Conservation (phyloP, 2,113 vertebrate species). For the Zosterops hypoxanthus region DNA sequence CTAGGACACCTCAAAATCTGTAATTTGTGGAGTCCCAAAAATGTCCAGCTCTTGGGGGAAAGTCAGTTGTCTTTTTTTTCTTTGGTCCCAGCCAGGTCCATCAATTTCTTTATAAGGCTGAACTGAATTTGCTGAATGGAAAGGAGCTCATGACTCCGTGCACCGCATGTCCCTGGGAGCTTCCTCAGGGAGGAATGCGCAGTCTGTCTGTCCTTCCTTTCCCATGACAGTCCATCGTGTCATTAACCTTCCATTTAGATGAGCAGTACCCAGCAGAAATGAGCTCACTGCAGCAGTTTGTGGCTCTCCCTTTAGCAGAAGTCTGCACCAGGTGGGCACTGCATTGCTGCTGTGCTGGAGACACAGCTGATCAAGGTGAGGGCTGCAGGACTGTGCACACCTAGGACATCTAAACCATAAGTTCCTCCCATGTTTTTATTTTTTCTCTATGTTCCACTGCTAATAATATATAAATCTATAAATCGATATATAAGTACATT, state of each 20-base stretch:
- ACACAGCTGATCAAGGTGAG: background rate
- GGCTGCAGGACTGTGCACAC: background rate
- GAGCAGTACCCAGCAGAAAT: background rate
- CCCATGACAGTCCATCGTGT: accelerated
- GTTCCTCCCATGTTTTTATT: accelerated
- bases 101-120: background rate
- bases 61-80: background rate
- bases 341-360: background rate
- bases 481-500: too few species aligned
- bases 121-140: background rate
- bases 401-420: background rate
- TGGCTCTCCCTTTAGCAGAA: background rate
- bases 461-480: background rate
- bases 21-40: background rate
- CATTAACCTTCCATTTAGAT: background rate
- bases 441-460: background rate
- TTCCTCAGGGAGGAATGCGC: accelerated
- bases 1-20: background rate
- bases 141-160: background rate
- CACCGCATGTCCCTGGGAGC: background rate
- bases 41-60: background rate
- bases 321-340: too few species aligned
- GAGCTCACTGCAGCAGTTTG: background rate
- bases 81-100: background rate
- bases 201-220: background rate